Percentiles rank a stretch among this genome's conserved stretches.
phyloP scores from a whole-genome alignment of 2,888 invertebrate genomes.

The Melieria omissa region DNA sequence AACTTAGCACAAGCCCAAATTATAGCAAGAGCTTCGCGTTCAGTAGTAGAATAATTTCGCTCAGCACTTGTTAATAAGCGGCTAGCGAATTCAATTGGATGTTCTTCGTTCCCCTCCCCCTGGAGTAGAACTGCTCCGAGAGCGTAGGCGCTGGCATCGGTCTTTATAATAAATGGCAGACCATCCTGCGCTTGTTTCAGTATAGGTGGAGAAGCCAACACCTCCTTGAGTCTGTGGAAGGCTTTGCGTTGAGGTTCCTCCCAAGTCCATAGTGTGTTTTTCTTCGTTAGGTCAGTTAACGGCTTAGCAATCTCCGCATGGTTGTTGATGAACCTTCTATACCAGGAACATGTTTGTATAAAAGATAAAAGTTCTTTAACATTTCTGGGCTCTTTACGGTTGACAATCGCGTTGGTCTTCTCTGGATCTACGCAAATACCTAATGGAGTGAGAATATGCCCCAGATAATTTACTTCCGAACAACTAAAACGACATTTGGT shows the following conservation, averaged over 20 bases:
- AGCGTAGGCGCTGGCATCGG: no score
- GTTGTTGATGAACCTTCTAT: slow-evolving; percentile 42
- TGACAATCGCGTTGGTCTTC: slow-evolving; percentile 9
- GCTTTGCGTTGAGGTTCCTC: slow-evolving; percentile 32
- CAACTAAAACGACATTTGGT: slow-evolving; percentile 12
- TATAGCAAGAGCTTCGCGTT: no score
- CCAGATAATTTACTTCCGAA: slow-evolving; percentile 1
- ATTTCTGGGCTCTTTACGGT: slow-evolving; percentile 2
- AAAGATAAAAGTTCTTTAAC: slow-evolving; percentile 18
- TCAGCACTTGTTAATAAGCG: no score
- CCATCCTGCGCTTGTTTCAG: slow-evolving; percentile 45
- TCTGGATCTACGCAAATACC: slow-evolving; percentile 13
- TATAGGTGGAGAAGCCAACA: slow-evolving; percentile 41
- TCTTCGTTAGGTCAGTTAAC: slow-evolving; percentile 51
- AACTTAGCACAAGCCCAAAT: no score
- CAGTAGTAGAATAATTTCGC: no score
- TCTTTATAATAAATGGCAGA: slow-evolving; percentile 51
- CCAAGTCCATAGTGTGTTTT: slow-evolving; percentile 42
- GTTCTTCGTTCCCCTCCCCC: no score
- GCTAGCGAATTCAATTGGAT: no score
- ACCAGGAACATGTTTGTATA: slow-evolving; percentile 56
- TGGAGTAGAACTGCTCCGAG: no score
- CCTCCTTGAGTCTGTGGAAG: slow-evolving; percentile 43
- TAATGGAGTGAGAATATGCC: slow-evolving; percentile 3
- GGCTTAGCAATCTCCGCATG: slow-evolving; percentile 49